phyloP scores from a whole-genome alignment of 2,113 vertebrate species.

The Rhagologus leucostigma region DNA sequence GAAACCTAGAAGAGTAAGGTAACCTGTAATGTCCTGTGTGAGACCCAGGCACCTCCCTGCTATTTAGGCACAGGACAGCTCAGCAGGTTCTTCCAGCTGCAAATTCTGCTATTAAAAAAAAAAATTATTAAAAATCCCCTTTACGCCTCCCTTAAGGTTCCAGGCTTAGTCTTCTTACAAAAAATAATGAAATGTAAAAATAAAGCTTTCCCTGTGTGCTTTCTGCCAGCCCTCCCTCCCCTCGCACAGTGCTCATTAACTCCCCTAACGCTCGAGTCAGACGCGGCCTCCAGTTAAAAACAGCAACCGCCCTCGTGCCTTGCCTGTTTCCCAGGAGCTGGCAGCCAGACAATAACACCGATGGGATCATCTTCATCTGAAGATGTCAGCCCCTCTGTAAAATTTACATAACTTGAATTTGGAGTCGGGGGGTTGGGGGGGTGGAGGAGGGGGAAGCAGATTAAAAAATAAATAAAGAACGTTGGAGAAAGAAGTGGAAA shows the following conservation, averaged over 20 bases:
- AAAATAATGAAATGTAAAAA: constrained; percentile 63
- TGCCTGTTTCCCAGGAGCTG: constrained; percentile 41
- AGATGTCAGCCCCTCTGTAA: constrained; percentile 50
- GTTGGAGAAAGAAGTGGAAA: background rate
- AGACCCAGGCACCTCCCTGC: background rate
- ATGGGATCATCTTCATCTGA: constrained; percentile 51
- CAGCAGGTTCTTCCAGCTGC: background rate
- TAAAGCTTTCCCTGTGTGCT: constrained; percentile 60
- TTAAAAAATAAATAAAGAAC: background rate
- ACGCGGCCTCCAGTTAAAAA: constrained; percentile 61
- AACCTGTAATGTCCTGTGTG: background rate
- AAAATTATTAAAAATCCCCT: background rate
- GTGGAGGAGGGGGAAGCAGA: background rate
- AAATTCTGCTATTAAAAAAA: background rate
- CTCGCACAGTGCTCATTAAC: constrained; percentile 62
- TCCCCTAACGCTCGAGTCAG: constrained; percentile 52
- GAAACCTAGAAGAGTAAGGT: background rate
- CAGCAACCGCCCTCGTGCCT: constrained; percentile 43
- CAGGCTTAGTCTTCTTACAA: constrained; percentile 35
- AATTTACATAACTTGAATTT: constrained; percentile 13
- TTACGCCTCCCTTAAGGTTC: background rate
- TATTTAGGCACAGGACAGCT: background rate
- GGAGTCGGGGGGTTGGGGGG: background rate
- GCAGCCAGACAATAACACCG: constrained; percentile 65
- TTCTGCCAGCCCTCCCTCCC: constrained; percentile 51